These are phyloP conservation scores for Panzeria rudis DNA, from an alignment of 2,888 invertebrate genomes.

Conservation along the genomic window DNA sequence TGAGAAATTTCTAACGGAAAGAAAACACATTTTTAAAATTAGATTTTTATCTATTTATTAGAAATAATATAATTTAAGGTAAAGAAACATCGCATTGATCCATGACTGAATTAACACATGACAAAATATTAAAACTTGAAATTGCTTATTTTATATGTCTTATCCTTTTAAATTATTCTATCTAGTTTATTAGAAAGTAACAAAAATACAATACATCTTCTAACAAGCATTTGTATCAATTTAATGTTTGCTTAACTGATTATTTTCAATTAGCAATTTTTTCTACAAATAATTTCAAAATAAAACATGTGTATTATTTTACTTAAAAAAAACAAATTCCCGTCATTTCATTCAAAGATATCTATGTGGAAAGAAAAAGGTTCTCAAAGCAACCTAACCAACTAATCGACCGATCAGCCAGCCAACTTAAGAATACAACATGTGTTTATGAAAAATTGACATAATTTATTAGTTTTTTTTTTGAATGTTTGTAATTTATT, in stretches of 20 bases:
- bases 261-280: not conserved
- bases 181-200: not conserved
- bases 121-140: too few relatives aligned
- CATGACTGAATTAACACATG: too few relatives aligned
- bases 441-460: conserved; percentile 48
- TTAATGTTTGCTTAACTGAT: not conserved
- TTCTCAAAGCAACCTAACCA: conserved; percentile 2
- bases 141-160: too few relatives aligned
- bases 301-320: not conserved
- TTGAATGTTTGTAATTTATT: conserved; percentile 21
- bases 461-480: conserved; percentile 56
- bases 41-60: too few relatives aligned
- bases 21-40: too few relatives aligned
- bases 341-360: conserved; percentile 3
- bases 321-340: not conserved
- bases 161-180: too few relatives aligned
- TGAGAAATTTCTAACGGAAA: too few relatives aligned
- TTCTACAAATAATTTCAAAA: conserved; percentile 6
- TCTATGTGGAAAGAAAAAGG: not conserved
- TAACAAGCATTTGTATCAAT: conserved; percentile 1
- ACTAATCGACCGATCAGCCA: conserved; percentile 12
- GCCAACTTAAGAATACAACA: conserved; percentile 39
- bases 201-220: not conserved
- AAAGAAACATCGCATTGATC: too few relatives aligned
- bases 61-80: too few relatives aligned